These are phyloP conservation scores for Torymus auratus DNA, from an alignment of 2,888 invertebrate species.

Conservation along the genomic window DNA sequence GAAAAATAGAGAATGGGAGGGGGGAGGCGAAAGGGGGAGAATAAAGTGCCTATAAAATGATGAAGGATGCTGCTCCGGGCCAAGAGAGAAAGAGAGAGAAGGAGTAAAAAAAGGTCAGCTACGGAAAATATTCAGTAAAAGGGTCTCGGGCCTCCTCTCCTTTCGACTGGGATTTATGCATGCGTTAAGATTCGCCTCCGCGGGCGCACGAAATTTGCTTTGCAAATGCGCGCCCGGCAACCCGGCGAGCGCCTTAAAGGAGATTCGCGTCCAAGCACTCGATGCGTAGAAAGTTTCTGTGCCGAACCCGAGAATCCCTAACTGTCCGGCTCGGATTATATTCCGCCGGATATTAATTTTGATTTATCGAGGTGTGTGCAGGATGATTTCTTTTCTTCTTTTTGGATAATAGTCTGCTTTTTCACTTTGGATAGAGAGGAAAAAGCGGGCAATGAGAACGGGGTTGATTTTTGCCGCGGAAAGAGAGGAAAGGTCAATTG, in stretches of 20 bases:
- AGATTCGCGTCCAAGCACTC: conserved; percentile 1
- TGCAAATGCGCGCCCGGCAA: conserved; percentile 29
- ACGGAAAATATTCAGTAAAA: conserved; percentile 2
- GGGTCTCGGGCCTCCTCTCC: neutral
- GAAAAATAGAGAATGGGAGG: neutral
- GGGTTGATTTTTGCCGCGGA: no score
- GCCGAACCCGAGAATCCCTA: no score
- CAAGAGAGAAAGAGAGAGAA: neutral
- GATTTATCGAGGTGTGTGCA: no score
- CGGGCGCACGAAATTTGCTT: conserved; percentile 28
- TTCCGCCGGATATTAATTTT: no score
- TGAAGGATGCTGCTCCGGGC: conserved; percentile 8
- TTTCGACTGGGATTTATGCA: conserved; percentile 8
- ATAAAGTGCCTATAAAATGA: conserved; percentile 7
- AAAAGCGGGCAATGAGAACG: no score
- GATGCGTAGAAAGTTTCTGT: no score
- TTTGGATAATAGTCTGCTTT: no score
- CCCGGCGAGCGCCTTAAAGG: conserved; percentile 15
- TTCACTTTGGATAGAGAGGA: no score
- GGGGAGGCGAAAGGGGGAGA: neutral
- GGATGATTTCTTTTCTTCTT: no score
- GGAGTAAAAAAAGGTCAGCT: conserved; percentile 1
- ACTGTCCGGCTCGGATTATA: no score
- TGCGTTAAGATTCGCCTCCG: conserved; percentile 30
- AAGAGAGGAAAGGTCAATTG: no score